Percentiles rank a stretch among this genome's conserved stretches.
These are phyloP conservation scores for Emydocephalus ijimae DNA, from an alignment of 2,113 vertebrate species.

Conservation along the genomic window DNA sequence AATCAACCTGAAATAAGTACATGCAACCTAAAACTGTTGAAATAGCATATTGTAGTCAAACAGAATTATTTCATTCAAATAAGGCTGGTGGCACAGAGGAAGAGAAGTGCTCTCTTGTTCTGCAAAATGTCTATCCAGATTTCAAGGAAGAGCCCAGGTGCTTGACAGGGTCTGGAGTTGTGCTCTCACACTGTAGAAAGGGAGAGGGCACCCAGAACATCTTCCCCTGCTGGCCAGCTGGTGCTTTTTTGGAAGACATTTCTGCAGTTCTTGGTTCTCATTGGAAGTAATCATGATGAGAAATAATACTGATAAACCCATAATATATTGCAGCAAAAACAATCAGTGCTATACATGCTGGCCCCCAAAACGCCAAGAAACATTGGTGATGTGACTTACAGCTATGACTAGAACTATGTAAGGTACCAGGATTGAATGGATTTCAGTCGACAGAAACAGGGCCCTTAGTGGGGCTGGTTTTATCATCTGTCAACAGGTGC, in stretches of 20 bases:
- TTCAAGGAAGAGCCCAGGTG: neutral
- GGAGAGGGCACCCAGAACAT: neutral
- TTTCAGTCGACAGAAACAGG: neutral
- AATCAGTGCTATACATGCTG: neutral
- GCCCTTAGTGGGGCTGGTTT: neutral
- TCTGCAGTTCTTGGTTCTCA: neutral
- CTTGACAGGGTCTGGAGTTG: neutral
- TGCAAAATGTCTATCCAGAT: fast-evolving
- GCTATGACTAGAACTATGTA: neutral
- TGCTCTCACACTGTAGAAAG: neutral
- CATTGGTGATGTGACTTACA: neutral
- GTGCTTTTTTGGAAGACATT: neutral
- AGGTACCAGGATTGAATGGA: neutral
- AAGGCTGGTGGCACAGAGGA: neutral
- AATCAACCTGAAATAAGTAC: slow-evolving; percentile 61
- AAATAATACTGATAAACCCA: neutral
- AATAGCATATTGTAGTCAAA: slow-evolving; percentile 63
- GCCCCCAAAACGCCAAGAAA: neutral
- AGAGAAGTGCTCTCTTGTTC: fast-evolving
- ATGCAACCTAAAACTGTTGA: slow-evolving; percentile 66
- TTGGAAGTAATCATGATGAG: neutral
- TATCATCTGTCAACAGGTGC: neutral
- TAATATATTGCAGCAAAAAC: neutral
- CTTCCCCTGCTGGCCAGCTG: neutral
- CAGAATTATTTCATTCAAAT: slow-evolving; percentile 69